Percentiles rank a stretch among this genome's conserved stretches.
phyloP scores from a whole-genome alignment of 2,888 invertebrate species.

The Tipula lateralis region DNA sequence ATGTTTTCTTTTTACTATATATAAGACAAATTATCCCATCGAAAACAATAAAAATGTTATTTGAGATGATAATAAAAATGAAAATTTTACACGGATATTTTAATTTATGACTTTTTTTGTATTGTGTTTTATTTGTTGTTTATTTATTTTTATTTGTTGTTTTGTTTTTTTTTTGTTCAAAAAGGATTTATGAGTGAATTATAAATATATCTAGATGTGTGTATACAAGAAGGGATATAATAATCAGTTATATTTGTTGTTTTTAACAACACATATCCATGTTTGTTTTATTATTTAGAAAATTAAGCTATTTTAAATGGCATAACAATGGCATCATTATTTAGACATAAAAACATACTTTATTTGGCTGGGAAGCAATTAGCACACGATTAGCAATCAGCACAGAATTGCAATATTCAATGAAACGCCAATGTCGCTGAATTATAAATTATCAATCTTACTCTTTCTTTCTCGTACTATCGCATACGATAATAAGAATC shows the following conservation, averaged over 20 bases:
- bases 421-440: too few relatives aligned
- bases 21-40: conserved; percentile 24
- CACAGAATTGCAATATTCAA: too few relatives aligned
- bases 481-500: too few relatives aligned
- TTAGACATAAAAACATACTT: neutral
- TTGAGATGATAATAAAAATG: conserved; percentile 24
- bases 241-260: conserved; percentile 19
- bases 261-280: neutral
- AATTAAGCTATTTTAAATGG: conserved; percentile 15
- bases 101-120: conserved; percentile 6
- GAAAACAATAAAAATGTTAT: conserved; percentile 24
- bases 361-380: too few relatives aligned
- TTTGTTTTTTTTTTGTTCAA: neutral
- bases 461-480: too few relatives aligned
- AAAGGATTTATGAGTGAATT: conserved; percentile 24
- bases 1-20: neutral
- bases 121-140: conserved; percentile 14
- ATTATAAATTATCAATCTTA: too few relatives aligned
- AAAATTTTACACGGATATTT: conserved; percentile 24
- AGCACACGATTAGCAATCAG: too few relatives aligned
- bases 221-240: neutral
- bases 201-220: neutral
- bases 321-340: conserved; percentile 1
- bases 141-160: neutral
- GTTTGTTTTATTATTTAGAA: neutral